A percentile compares a stretch with the other conserved stretches of the same genome.
These are phyloP conservation scores for Mythimna loreyi DNA, from an alignment of 2,888 invertebrate genomes.

Conservation along the genomic window DNA sequence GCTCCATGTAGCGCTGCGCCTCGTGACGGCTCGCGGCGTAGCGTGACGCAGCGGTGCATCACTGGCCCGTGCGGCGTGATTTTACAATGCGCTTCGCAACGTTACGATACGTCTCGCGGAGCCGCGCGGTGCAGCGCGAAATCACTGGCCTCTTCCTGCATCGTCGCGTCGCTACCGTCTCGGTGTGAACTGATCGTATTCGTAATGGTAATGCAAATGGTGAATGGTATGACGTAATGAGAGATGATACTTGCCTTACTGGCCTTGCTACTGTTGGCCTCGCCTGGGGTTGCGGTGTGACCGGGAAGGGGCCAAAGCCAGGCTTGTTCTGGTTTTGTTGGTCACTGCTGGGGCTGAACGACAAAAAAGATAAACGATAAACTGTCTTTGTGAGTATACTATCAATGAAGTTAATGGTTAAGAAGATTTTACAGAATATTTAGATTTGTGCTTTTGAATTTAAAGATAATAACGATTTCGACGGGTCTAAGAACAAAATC, in stretches of 20 bases:
- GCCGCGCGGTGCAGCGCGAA: too few species aligned
- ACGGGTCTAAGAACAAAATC: too few species aligned
- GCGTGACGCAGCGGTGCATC: background rate
- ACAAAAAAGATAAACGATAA: conserved; percentile 12
- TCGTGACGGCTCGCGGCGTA: background rate
- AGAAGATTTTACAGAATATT: background rate
- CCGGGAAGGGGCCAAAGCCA: conserved; percentile 40
- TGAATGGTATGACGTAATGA: background rate
- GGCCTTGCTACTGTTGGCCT: conserved; percentile 27
- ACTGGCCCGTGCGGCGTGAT: too few species aligned
- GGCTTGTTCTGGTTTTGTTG: conserved; percentile 34
- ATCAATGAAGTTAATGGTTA: background rate
- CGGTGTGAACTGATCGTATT: background rate
- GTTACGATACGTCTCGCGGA: too few species aligned
- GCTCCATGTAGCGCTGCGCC: conserved; percentile 5
- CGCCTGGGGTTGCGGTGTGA: conserved; percentile 42
- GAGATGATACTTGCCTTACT: conserved; percentile 68
- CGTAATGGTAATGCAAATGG: too few species aligned
- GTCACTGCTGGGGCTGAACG: conserved; percentile 52
- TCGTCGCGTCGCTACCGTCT: too few species aligned
- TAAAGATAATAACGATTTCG: too few species aligned
- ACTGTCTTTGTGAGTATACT: background rate
- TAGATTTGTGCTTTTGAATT: too few species aligned
- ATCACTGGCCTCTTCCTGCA: background rate
- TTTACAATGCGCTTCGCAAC: background rate